Evolutionary conservation across 37 sponge, comb jelly and placozoan genomes (phyloP).

Genomic region (Halichondria panicea): DNA sequence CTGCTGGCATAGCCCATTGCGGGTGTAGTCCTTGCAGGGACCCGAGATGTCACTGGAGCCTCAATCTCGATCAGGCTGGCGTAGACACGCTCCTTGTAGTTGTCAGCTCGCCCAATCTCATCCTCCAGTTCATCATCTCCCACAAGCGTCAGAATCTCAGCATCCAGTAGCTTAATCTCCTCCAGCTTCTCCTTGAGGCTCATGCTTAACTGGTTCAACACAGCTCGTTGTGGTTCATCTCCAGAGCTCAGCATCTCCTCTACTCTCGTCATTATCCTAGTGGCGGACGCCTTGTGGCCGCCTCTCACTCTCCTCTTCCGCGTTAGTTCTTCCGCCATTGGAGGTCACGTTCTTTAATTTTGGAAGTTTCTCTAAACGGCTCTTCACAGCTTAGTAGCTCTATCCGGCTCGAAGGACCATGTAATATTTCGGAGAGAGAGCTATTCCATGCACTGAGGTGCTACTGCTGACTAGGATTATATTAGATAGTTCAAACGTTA

Average conservation of each 20-base stretch:
- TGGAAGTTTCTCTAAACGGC: no score
- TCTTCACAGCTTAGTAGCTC: no score
- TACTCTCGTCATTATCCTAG: slow-evolving; percentile 5
- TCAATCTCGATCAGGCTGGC: neutral
- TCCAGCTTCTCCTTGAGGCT: slow-evolving; percentile 39
- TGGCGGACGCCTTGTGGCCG: slow-evolving; percentile 33
- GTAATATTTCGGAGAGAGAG: no score
- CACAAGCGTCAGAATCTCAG: slow-evolving; percentile 14
- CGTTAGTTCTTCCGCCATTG: slow-evolving; percentile 7
- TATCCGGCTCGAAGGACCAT: no score
- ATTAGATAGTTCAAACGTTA: no score
- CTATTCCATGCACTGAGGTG: no score
- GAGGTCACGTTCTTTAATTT: no score
- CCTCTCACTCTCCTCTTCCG: slow-evolving; percentile 13
- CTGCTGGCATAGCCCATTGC: neutral
- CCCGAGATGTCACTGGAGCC: neutral
- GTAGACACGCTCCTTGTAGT: slow-evolving; percentile 1
- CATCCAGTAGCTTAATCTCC: slow-evolving; percentile 23
- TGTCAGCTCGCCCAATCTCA: slow-evolving; percentile 36
- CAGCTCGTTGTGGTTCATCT: neutral
- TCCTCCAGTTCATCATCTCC: slow-evolving; percentile 17
- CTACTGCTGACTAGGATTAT: no score
- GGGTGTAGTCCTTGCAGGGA: neutral
- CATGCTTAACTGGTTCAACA: slow-evolving; percentile 23
- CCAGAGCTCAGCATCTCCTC: neutral